A percentile compares a stretch with the other conserved stretches of the same genome.
phyloP scores from a whole-genome alignment of 2,797 vertebrate genomes.

The Sebastes iracundus region DNA sequence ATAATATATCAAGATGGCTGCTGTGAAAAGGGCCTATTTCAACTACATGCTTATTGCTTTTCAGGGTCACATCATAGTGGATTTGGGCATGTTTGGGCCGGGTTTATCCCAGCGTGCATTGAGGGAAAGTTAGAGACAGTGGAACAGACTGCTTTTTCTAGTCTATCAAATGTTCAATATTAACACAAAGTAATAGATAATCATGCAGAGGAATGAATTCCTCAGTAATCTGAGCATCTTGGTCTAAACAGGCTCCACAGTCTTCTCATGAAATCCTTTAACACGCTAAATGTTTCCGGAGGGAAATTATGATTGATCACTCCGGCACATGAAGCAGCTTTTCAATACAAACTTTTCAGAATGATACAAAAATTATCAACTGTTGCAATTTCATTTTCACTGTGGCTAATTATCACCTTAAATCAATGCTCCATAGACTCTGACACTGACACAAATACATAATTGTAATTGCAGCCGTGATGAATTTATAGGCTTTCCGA shows the following conservation, averaged over 20 bases:
- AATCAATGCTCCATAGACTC: conserved; percentile 57
- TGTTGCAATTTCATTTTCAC: conserved; percentile 34
- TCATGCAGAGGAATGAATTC: not conserved
- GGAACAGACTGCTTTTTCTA: not conserved
- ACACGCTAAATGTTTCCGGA: conserved; percentile 34
- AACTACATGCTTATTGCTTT: not conserved
- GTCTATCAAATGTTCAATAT: not conserved
- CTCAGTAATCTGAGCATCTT: not conserved
- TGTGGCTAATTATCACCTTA: conserved; percentile 57
- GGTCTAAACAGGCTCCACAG: not conserved
- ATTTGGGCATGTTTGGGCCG: not conserved
- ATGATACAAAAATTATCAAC: conserved; percentile 48
- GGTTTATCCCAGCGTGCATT: not conserved
- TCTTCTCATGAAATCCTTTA: conserved; percentile 24
- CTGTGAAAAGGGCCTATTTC: not conserved
- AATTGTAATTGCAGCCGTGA: conserved; percentile 71
- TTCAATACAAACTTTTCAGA: conserved; percentile 42
- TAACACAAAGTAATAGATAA: not conserved
- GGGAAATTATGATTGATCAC: conserved; percentile 52
- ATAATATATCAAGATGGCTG: too few species aligned
- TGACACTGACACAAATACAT: conserved; percentile 71
- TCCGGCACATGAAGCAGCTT: conserved; percentile 32
- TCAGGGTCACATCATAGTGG: not conserved
- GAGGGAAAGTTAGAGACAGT: not conserved
- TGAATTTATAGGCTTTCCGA: conserved; percentile 73